phyloP scores from a whole-genome alignment of 2,888 invertebrate species.

The Cataglyphis rosenhaueri region DNA sequence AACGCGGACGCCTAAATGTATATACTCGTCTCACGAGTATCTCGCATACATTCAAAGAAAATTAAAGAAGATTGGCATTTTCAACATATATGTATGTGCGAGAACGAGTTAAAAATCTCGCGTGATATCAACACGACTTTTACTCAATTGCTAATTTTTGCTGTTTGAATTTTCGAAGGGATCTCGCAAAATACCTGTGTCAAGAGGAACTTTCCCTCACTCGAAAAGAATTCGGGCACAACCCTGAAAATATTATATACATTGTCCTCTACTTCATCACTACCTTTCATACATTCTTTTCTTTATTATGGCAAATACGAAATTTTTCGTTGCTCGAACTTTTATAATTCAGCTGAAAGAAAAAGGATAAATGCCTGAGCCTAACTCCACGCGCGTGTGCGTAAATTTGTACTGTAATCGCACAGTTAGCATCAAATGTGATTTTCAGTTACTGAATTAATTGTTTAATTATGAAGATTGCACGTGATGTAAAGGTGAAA shows the following conservation, averaged over 20 bases:
- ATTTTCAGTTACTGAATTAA: constrained; percentile 5
- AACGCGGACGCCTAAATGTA: not conserved
- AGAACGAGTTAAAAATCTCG: not conserved
- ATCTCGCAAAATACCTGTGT: constrained; percentile 5
- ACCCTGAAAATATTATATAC: constrained; percentile 75
- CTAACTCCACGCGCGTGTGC: not conserved
- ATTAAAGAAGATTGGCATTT: not conserved
- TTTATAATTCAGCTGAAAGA: constrained; percentile 54
- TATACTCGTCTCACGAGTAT: not conserved
- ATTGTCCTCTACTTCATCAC: constrained; percentile 62
- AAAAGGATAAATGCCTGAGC: not conserved
- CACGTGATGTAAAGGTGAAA: constrained; percentile 7
- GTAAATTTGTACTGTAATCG: not conserved
- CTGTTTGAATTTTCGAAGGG: constrained; percentile 8
- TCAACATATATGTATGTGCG: not conserved
- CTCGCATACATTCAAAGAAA: not conserved
- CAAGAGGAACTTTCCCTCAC: constrained; percentile 37
- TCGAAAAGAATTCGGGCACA: constrained; percentile 49
- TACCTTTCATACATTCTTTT: constrained; percentile 42
- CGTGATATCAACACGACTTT: not conserved
- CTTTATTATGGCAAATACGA: constrained; percentile 73
- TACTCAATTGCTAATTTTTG: not conserved
- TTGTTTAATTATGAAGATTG: constrained; percentile 17
- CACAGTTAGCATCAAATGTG: constrained; percentile 12
- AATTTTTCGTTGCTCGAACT: constrained; percentile 68